These are phyloP conservation scores for Sternotherus odoratus DNA, from an alignment of 2,797 vertebrate genomes.

Conservation along the genomic window DNA sequence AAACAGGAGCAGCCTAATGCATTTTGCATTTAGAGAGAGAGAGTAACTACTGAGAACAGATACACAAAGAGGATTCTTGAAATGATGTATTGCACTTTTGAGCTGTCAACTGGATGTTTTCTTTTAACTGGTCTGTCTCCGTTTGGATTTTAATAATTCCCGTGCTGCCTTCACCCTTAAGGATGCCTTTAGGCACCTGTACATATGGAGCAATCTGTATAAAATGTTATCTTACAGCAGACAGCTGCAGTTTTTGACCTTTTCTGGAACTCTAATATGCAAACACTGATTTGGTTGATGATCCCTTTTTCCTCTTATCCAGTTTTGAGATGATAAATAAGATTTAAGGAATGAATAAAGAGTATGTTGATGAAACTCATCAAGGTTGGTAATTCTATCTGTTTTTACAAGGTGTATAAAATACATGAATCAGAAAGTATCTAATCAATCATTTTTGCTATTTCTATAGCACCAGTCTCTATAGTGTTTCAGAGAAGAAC, in stretches of 20 bases:
- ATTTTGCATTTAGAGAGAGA: conserved; percentile 23
- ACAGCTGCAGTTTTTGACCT: conserved; percentile 76
- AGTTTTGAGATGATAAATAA: conserved; percentile 57
- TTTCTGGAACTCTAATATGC: conserved; percentile 44
- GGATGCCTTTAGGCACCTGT: conserved; percentile 70
- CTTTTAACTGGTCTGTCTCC: conserved; percentile 55
- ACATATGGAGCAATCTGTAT: conserved; percentile 67
- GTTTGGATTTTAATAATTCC: conserved; percentile 49
- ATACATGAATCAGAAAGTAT: neutral
- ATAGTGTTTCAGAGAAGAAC: neutral
- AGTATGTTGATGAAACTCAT: conserved; percentile 49
- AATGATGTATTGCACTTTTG: neutral
- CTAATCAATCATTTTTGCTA: neutral
- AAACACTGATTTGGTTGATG: conserved; percentile 62
- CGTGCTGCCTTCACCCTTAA: conserved; percentile 50
- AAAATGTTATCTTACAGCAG: conserved; percentile 71
- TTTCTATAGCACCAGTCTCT: neutral
- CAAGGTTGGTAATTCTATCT: conserved; percentile 47
- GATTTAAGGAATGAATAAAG: conserved; percentile 66
- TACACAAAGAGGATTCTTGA: neutral
- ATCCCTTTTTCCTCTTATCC: conserved; percentile 67
- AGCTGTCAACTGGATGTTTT: neutral
- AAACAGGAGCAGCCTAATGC: neutral
- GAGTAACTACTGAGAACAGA: neutral
- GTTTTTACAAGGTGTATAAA: neutral